A percentile compares a stretch with the other conserved stretches of the same genome.
These are phyloP conservation scores for Nudaria mundana DNA, from an alignment of 2,888 invertebrate species.

Conservation along the genomic window DNA sequence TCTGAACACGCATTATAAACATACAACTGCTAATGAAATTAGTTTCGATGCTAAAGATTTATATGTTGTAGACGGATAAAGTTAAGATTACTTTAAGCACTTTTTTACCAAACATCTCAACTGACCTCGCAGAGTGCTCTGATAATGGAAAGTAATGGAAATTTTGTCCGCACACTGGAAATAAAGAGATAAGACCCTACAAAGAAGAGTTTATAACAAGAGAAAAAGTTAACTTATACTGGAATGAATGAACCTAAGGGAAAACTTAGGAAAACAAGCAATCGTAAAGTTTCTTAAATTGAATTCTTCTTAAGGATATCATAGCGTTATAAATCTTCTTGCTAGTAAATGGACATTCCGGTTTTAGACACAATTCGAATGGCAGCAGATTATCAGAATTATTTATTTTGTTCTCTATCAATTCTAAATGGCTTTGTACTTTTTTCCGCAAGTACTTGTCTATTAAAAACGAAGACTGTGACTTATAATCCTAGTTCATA, in stretches of 20 bases:
- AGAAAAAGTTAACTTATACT: conserved; percentile 61
- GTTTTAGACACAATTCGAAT: too few relatives aligned
- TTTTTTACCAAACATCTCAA: conserved; percentile 26
- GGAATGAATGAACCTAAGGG: conserved; percentile 54
- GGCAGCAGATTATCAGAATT: too few relatives aligned
- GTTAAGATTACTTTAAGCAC: conserved; percentile 29
- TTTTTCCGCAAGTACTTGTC: too few relatives aligned
- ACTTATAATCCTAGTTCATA: too few relatives aligned
- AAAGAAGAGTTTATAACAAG: conserved; percentile 63
- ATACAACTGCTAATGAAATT: too few relatives aligned
- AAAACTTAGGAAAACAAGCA: conserved; percentile 46
- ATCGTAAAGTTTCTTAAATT: conserved; percentile 52
- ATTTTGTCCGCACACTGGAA: conserved; percentile 52
- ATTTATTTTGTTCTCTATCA: too few relatives aligned
- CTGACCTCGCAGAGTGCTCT: conserved; percentile 46
- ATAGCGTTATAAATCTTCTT: conserved; percentile 45
- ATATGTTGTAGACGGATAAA: too few relatives aligned
- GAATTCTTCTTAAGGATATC: conserved; percentile 50
- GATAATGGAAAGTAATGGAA: conserved; percentile 72
- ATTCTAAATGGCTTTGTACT: too few relatives aligned
- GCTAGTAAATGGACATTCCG: too few relatives aligned
- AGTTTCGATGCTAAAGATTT: too few relatives aligned
- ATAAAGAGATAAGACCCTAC: conserved; percentile 63
- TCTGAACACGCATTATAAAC: too few relatives aligned
- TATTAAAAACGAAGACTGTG: too few relatives aligned